phyloP scores from a whole-genome alignment of 2,888 invertebrate genomes.

The Phoenoteleia sp. region DNA sequence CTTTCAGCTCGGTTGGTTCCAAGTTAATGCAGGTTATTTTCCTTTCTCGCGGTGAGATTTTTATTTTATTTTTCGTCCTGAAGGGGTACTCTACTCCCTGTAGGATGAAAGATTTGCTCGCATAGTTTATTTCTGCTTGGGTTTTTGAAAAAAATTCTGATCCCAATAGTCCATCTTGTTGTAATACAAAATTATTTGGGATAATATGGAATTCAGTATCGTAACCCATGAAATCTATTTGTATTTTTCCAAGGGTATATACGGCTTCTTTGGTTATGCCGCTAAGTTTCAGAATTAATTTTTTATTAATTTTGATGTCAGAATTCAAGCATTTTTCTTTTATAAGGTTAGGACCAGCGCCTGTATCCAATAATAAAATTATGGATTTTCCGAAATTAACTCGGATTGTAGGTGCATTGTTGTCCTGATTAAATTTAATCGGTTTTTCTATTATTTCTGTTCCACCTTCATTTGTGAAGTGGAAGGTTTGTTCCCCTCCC shows the following conservation, averaged over 20 bases:
- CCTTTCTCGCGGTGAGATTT: too few relatives aligned
- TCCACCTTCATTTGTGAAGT: background rate
- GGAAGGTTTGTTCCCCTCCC: background rate
- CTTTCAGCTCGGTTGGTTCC: background rate
- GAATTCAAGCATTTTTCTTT: background rate
- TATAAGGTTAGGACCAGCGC: background rate
- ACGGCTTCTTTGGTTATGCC: background rate
- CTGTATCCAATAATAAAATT: background rate
- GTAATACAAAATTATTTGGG: background rate
- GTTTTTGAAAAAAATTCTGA: background rate
- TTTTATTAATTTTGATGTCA: background rate
- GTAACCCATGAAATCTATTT: background rate
- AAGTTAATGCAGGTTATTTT: background rate
- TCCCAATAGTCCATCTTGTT: background rate
- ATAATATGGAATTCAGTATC: background rate
- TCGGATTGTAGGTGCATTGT: background rate
- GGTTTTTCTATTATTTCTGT: constrained; percentile 1
- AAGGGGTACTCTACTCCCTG: background rate
- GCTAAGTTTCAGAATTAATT: too few relatives aligned
- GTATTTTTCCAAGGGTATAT: background rate
- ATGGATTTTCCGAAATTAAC: background rate
- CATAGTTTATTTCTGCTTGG: background rate
- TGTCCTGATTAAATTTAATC: background rate
- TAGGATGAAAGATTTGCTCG: background rate
- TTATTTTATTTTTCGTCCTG: too few relatives aligned